Percentiles rank a stretch among this genome's conserved stretches.
phyloP scores from a whole-genome alignment of 2,888 invertebrate species.

The Cryptocheilus praepositus region DNA sequence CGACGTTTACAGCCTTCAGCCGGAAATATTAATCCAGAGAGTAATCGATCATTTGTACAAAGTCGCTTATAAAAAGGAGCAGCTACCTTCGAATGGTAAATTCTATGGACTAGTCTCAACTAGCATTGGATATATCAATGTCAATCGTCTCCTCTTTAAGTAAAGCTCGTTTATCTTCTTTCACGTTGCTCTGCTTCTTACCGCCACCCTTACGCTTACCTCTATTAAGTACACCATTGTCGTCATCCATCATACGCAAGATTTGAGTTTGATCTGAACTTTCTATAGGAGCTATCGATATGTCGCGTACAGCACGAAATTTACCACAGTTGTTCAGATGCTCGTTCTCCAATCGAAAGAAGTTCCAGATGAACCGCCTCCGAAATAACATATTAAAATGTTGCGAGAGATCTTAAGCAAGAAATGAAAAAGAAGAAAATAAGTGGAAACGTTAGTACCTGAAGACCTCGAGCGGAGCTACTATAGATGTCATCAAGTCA shows the following conservation, averaged over 20 bases:
- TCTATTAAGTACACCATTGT: conserved; percentile 89
- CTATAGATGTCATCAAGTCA: conserved; percentile 89
- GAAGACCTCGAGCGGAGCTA: conserved; percentile 92
- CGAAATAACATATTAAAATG: conserved; percentile 32
- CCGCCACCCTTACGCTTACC: conserved; percentile 75
- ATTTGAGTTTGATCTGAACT: conserved; percentile 94
- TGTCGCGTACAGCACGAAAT: conserved; percentile 98
- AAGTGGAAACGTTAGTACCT: conserved; percentile 77
- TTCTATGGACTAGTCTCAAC: conserved; percentile 55
- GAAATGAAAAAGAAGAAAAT: too few relatives aligned
- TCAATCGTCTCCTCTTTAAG: conserved; percentile 73
- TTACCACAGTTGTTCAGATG: conserved; percentile 99
- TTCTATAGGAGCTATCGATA: conserved; percentile 95
- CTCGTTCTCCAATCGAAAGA: conserved; percentile 99
- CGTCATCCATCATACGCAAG: conserved; percentile 96
- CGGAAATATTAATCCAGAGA: neutral
- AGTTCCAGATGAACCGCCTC: conserved; percentile 98
- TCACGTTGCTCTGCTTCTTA: conserved; percentile 69
- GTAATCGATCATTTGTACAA: conserved; percentile 5
- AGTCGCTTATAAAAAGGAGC: conserved; percentile 20
- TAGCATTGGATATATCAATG: conserved; percentile 70
- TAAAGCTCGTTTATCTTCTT: conserved; percentile 75
- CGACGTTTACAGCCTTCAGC: conserved; percentile 26
- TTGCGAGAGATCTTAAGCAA: neutral
- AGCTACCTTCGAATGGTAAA: conserved; percentile 1